Evolutionary conservation across 2,888 invertebrate species (phyloP), one percentile per base, ranked within the genome.

Genomic region (Villa cingulata): DNA sequence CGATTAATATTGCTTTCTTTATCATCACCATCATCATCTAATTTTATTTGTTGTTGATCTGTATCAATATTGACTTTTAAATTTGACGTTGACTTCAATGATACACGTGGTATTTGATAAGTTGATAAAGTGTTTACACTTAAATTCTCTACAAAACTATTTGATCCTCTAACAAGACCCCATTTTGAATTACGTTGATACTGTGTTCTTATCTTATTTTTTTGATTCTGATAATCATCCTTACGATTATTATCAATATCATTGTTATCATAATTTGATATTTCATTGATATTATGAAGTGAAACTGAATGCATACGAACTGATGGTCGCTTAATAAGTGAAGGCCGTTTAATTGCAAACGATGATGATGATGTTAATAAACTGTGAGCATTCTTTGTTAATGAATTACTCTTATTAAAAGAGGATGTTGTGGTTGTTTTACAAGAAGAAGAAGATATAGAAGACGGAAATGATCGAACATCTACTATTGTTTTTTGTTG

Each of bases 161-260:
- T 73, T 0, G 76, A 76, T 18, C 72, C 73, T 1, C 76, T 61
- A 0, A 73, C 66, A 1, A 70, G 61, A 2, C 76, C 71, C 76
- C 77, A 74, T 0, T 71, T 53, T 1, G 53, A 49, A 27, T 46
- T 44, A 14, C 45, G 27, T 18, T 43, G 40, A 6, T 37, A 40
- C 14, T 32, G 20, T 41, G 19, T 34, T 27, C 37, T 27, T 9
- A 40, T 40, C 17, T 29, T 17, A 1, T 18, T n/a, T 36, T 7
- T n/a, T 4, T 1, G 1, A 32, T 32, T 32, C 4, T 9, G 12
- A 12, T 23, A 23, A 29, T 49, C 14, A 9, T 20, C n/a, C 17
- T 36, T 7, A 14, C 37, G 40, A 18, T 39, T 19, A 17, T 38
- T 44, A 14, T 34, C 29, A 6, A 32, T 36, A 34, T 43, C 18